A percentile compares a stretch with the other conserved stretches of the same genome.
phyloP scores from a whole-genome alignment of 2,797 vertebrate genomes.

The Spea hammondii region DNA sequence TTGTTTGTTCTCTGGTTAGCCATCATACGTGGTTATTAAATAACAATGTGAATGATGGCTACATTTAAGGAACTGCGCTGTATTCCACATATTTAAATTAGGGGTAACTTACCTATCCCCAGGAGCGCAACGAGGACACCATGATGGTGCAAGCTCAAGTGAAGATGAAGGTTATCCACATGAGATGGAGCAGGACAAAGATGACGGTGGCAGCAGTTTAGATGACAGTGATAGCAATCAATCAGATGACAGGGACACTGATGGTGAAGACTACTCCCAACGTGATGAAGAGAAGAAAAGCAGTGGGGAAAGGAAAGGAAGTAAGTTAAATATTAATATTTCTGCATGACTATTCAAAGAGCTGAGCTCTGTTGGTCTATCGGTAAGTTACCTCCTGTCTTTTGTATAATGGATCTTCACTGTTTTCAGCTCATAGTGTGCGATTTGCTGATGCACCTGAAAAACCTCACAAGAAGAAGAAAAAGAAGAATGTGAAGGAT shows the following conservation, averaged over 20 bases:
- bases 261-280: conserved; percentile 72
- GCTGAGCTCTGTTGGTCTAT: background rate
- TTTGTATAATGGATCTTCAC: background rate
- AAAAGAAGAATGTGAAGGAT: conserved; percentile 88
- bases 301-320: conserved; percentile 70
- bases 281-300: conserved; percentile 74
- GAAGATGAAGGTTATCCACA: conserved; percentile 79
- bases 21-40: no score
- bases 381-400: background rate
- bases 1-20: no score
- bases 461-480: conserved; percentile 71
- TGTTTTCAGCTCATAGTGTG: conserved; percentile 80
- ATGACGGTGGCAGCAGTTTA: conserved; percentile 86
- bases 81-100: no score
- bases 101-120: background rate
- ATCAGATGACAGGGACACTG: conserved; percentile 70
- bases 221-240: conserved; percentile 80
- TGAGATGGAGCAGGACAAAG: conserved; percentile 80
- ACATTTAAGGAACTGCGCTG: no score
- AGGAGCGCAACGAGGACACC: conserved; percentile 68
- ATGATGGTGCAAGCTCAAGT: conserved; percentile 80
- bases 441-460: conserved; percentile 87
- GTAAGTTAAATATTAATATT: conserved; percentile 47
- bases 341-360: background rate
- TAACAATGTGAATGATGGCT: no score